Conservation (phyloP, 2,888 invertebrate species). For the Ichneumoninae sp. region DNA sequence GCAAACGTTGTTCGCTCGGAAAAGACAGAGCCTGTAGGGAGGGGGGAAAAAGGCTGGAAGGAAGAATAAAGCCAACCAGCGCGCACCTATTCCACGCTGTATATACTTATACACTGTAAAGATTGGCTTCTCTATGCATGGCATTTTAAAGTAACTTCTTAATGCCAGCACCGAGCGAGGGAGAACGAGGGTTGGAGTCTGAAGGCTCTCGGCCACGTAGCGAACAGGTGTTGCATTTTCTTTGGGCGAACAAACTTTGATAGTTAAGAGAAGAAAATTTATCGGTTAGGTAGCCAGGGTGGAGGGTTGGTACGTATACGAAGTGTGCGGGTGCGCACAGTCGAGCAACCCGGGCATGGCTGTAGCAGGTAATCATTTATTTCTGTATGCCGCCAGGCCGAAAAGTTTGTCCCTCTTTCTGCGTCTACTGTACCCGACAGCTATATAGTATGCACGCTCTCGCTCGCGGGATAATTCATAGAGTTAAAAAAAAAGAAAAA, state of each 20-base stretch:
- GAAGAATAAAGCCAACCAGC: conserved; percentile 20
- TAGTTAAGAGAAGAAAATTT: conserved; percentile 79
- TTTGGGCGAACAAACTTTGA: conserved; percentile 79
- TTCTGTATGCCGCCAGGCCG: conserved; percentile 32
- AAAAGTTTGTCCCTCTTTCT: conserved; percentile 44
- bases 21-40: conserved; percentile 40
- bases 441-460: not conserved
- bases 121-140: conserved; percentile 81
- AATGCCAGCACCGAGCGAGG: conserved; percentile 74
- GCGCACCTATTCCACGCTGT: not conserved
- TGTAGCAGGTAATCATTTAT: conserved; percentile 52
- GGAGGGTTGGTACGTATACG: conserved; percentile 20
- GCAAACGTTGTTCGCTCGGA: conserved; percentile 53
- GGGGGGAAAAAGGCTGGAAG: conserved; percentile 23
- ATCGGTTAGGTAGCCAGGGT: conserved; percentile 67
- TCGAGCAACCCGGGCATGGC: not conserved
- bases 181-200: conserved; percentile 4
- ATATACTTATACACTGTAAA: conserved; percentile 56
- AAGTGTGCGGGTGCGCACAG: conserved; percentile 22
- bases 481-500: not conserved
- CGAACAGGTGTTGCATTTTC: conserved; percentile 81
- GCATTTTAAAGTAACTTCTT: conserved; percentile 81
- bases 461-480: conserved; percentile 35
- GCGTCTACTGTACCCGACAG: conserved; percentile 25
- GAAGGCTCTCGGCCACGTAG: conserved; percentile 70